Conservation (phyloP, 1,140 invertebrate genomes). For the Drosophila funebris region DNA sequence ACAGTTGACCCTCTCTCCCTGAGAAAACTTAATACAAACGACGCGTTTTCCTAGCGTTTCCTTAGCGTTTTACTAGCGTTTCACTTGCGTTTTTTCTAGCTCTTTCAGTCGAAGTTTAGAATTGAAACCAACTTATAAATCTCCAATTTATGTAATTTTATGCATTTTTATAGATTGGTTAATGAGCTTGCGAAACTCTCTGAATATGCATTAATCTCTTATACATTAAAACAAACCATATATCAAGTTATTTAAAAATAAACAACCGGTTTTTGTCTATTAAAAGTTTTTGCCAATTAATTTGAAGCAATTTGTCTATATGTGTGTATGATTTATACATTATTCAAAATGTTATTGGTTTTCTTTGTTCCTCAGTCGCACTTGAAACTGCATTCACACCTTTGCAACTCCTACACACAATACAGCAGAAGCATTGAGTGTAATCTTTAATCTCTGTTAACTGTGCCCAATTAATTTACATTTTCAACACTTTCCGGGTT, state of each 20-base stretch:
- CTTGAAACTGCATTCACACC: conserved; percentile 25
- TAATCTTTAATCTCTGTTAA: conserved; percentile 19
- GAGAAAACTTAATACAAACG: not conserved
- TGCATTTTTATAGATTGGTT: not conserved
- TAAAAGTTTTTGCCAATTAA: conserved; percentile 27
- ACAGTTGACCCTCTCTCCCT: conserved; percentile 10
- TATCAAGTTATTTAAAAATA: conserved; percentile 5
- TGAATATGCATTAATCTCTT: not conserved
- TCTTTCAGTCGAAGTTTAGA: not conserved
- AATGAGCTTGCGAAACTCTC: not conserved
- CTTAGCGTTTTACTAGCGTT: conserved; percentile 24
- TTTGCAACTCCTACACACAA: conserved; percentile 15
- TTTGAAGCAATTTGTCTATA: conserved; percentile 19
- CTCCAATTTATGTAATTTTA: not conserved
- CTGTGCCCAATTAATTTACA: conserved; percentile 29
- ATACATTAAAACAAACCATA: conserved; percentile 14
- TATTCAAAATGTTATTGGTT: conserved; percentile 2
- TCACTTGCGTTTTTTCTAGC: conserved; percentile 24
- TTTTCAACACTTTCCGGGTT: conserved; percentile 8
- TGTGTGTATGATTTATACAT: conserved; percentile 16
- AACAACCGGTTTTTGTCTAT: conserved; percentile 32
- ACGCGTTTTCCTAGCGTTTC: conserved; percentile 28
- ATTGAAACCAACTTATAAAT: not conserved
- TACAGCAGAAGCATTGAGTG: not conserved
- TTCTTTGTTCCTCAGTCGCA: not conserved